Evolutionary conservation across 2,113 vertebrate species (phyloP), one percentile per base, ranked within the genome.

Genomic region (Anguilla japonica): DNA sequence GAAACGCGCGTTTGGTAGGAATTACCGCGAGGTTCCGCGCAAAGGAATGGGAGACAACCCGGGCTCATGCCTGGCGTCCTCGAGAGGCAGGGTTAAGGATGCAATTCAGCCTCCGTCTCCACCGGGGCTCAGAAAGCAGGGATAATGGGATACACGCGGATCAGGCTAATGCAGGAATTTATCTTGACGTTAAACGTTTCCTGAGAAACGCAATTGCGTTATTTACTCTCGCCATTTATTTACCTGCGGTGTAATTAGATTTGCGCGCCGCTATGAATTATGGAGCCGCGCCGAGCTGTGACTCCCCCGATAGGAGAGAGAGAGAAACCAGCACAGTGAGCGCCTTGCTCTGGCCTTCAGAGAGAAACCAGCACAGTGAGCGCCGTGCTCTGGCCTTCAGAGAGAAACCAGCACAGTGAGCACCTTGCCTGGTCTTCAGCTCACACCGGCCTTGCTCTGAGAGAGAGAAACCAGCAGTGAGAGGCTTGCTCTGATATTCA

Each of bases 201-300:
- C 50, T 82, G 29, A 84, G 56, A 84, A 57, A 50, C 22, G 22
- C 9, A 56, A 67, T 67, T 67, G 18, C 16, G 41, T 82, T 56
- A 9, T 82, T 67, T 26, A n/a, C 18, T 53, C 34, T 18, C 26
- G 85, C n/a, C 41, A 60, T 8, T 20, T 83, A 83, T 60, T 75
- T 83, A 11, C 40, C 18, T 81, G 34, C 22, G 41, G 79, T 85
- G 22, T 80, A 84, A 89, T 84, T 29, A 79, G 67, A 86, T 88
- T 81, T 26, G 80, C 41, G 63, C 80, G 83, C 79, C 75, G 83
- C 81, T 79, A 71, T 40, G 60, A 63, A 84, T 81, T 67, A 34
- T 26, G 34, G 43, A n/a, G 41, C 8, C 20, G 15, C 39, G 43
- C 20, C 13, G 50, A 0, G 50, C 9, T 14, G 8, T 14, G 50